Evolutionary conservation across 2,888 invertebrate genomes (phyloP).

Genomic region (Malthinus seriepunctatus): DNA sequence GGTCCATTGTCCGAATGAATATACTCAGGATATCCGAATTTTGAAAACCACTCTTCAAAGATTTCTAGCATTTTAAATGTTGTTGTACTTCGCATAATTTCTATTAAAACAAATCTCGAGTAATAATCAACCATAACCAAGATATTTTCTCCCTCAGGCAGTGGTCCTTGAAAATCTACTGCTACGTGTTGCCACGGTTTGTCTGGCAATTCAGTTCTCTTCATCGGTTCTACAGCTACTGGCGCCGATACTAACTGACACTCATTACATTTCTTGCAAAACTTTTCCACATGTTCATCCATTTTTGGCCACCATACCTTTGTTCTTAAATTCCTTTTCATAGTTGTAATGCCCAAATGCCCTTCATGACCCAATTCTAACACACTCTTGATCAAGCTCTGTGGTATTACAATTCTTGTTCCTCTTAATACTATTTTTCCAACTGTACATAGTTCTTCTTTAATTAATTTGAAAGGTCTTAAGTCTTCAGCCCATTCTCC

Average conservation of each 20-base stretch:
- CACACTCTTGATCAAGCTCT: constrained; percentile 14
- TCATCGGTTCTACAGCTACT: constrained; percentile 21
- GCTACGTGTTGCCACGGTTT: constrained; percentile 32
- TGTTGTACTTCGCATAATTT: constrained; percentile 29
- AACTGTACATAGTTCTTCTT: not conserved
- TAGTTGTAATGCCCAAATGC: constrained; percentile 35
- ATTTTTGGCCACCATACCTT: constrained; percentile 35
- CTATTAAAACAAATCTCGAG: constrained; percentile 29
- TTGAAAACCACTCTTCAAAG: constrained; percentile 32
- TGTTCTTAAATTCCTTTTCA: constrained; percentile 33
- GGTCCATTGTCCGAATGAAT: constrained; percentile 33
- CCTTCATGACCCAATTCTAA: constrained; percentile 35
- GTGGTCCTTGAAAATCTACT: constrained; percentile 37
- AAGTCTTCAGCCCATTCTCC: not conserved
- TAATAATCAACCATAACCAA: constrained; percentile 27
- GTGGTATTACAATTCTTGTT: constrained; percentile 19
- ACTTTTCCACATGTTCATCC: constrained; percentile 27
- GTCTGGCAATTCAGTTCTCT: constrained; percentile 17
- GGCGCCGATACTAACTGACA: constrained; percentile 28
- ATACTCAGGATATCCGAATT: constrained; percentile 31
- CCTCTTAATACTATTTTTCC: constrained; percentile 9
- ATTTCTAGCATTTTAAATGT: constrained; percentile 22
- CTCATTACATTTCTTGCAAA: constrained; percentile 26
- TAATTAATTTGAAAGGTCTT: not conserved
- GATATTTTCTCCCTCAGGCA: constrained; percentile 29